Evolutionary conservation across 2,888 invertebrate genomes (phyloP).

Genomic region (Troglohyphantes excavatus): DNA sequence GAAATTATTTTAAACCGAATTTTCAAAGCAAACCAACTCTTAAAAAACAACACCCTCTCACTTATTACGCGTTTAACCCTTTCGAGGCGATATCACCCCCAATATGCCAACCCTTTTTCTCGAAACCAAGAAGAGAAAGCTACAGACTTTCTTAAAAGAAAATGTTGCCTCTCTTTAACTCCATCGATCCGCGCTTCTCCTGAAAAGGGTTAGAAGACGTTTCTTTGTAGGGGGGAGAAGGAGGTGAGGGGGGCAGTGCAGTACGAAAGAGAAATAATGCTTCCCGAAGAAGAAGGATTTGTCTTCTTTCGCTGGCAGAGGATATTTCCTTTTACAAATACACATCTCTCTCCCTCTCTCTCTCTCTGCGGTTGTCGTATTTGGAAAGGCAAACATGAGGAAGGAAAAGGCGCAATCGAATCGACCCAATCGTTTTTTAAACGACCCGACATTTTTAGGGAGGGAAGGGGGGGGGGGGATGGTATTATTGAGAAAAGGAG

Average conservation of each 20-base stretch:
- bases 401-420: slow-evolving; percentile 42
- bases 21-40: too few species aligned
- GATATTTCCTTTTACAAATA: slow-evolving; percentile 60
- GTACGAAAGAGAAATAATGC: slow-evolving; percentile 59
- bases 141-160: slow-evolving; percentile 42
- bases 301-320: slow-evolving; percentile 27
- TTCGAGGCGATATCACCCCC: slow-evolving; percentile 4
- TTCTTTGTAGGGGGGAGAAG: slow-evolving; percentile 11
- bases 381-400: slow-evolving; percentile 50
- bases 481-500: background rate
- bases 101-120: slow-evolving; percentile 10
- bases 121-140: slow-evolving; percentile 15
- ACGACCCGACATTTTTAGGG: slow-evolving; percentile 23
- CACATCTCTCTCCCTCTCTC: background rate
- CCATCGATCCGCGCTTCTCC: slow-evolving; percentile 31
- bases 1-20: too few species aligned
- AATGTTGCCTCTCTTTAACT: slow-evolving; percentile 44
- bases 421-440: slow-evolving; percentile 64
- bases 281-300: slow-evolving; percentile 55
- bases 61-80: background rate
- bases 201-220: background rate
- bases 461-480: background rate
- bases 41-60: too few species aligned
- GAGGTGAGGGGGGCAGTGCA: background rate
- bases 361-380: slow-evolving; percentile 5